Conservation (phyloP, 2,797 vertebrate species). For the Cuniculus paca region DNA sequence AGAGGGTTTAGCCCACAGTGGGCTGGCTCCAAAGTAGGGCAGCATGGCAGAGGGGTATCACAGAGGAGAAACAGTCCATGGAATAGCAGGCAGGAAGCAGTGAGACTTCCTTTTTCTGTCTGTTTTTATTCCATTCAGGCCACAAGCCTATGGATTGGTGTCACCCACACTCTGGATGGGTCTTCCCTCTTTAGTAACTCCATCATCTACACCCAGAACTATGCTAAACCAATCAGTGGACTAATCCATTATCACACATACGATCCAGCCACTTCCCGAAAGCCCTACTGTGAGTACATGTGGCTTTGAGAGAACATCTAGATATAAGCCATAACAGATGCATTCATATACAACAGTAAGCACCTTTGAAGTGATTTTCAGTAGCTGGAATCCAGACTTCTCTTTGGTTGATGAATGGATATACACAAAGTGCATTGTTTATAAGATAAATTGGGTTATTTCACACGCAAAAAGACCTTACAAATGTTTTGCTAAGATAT, state of each 20-base stretch:
- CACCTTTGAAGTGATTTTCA: not conserved
- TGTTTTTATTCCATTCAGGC: not conserved
- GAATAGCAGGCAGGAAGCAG: not conserved
- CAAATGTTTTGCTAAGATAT: not conserved
- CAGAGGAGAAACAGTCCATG: not conserved
- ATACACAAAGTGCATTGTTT: not conserved
- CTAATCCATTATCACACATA: not conserved
- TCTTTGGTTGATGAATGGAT: slow-evolving; percentile 12
- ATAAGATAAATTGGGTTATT: not conserved
- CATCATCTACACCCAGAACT: not conserved
- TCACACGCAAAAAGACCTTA: not conserved
- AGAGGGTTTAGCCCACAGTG: not conserved
- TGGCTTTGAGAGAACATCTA: not conserved
- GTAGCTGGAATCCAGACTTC: not conserved
- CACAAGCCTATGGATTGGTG: not conserved
- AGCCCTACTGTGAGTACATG: not conserved
- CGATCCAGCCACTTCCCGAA: not conserved
- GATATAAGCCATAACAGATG: not conserved
- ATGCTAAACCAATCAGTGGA: not conserved
- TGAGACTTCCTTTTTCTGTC: not conserved
- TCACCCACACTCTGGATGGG: not conserved
- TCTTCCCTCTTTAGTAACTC: not conserved
- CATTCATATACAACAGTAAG: not conserved
- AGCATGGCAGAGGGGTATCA: not conserved
- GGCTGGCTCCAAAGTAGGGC: not conserved